Base-by-base conservation (phyloP, 1,140 invertebrate species). In the Matsumurasca onukii region DNA sequence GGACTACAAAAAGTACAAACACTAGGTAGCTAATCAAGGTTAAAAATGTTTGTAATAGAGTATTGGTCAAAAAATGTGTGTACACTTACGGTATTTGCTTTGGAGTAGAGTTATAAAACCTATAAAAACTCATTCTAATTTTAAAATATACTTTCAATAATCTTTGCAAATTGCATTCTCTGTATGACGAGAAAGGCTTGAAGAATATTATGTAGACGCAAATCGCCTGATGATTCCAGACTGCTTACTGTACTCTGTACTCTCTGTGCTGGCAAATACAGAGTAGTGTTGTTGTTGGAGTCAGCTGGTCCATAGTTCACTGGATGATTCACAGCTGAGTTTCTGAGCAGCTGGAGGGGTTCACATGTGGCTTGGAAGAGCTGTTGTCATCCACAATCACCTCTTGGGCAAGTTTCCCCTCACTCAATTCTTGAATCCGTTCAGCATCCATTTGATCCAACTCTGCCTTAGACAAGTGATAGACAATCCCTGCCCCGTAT, bases 401-500 rank as follows among this genome's bases (percentile, higher is more conserved):
- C 49, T 65, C 68, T 51, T 55, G 62, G 9, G 13, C 39, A 3
- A 20, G 31, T 69, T 45, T 45, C n/a, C 12, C 24, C 24, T 45
- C 57, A 12, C 29, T 45, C 12, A 49, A 17, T 55, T 65, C 69
- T 2, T 39, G 5, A 2, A 29, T 31, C 20, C 71, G 63, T n/a
- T 72, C 71, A 9, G 68, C 68, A 48, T 72, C 71, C 65, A 70
- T 68, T 52, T 49, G 57, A 55, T 71, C 69, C 34, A 91, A 75
- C 75, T 92, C 88, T 17, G 83, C 79, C 78, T 88, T 89, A 67
- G 86, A 88, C 49, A 91, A 78, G 72, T 91, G 86, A 73, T 91
- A 85, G 2, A 93, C 91, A 66, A 94, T 89, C 24, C 91, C 91
- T 3, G 91, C 90, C 1, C 91, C 91, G 70, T 89, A 86, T 39